Evolutionary conservation across 2,113 vertebrate species (phyloP).

Genomic region (Trachemys scripta): DNA sequence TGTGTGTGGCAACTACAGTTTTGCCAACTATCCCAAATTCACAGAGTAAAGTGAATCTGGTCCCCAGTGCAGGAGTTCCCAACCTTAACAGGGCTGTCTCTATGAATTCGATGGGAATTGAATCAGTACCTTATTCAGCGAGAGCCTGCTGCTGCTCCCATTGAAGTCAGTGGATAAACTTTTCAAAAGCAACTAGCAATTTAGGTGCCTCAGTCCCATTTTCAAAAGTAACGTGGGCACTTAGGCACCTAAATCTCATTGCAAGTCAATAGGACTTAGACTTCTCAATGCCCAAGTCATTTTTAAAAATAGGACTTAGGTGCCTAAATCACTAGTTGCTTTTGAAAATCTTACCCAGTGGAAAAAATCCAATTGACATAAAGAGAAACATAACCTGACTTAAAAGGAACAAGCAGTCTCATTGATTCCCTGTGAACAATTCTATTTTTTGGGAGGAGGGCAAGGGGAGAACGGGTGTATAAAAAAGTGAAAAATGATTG

Average conservation of each 20-base stretch:
- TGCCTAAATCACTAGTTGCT: background rate
- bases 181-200: background rate
- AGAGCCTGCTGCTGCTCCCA: background rate
- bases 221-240: constrained; percentile 3
- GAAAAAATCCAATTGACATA: fast-evolving
- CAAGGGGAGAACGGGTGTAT: background rate
- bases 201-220: background rate
- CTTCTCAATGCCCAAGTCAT: background rate
- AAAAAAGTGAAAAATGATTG: constrained; percentile 52
- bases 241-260: background rate
- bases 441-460: constrained; percentile 39
- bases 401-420: constrained; percentile 24
- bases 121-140: background rate
- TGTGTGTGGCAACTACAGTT: no score
- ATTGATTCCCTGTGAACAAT: constrained; percentile 28
- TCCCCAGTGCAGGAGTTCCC: no score
- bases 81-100: background rate
- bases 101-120: background rate
- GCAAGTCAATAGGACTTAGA: constrained; percentile 6
- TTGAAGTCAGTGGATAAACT: background rate
- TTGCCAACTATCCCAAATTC: no score
- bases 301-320: background rate
- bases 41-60: no score
- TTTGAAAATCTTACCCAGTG: background rate
- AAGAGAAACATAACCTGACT: constrained; percentile 12